These are phyloP conservation scores for Oreochromis tanganicae DNA, from an alignment of 2,113 vertebrate species.

Conservation along the genomic window DNA sequence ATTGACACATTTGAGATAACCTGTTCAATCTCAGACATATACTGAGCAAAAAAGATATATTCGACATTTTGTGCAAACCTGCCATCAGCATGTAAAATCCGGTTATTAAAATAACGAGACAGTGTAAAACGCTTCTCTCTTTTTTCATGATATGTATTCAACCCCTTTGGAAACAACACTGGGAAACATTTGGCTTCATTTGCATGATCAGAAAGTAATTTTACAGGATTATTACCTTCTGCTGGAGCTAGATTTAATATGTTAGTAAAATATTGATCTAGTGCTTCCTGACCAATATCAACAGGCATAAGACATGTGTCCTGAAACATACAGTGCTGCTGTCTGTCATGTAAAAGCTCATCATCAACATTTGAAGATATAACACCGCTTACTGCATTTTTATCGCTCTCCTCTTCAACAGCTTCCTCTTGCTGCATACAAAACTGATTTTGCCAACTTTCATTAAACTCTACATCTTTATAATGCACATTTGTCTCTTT, in stretches of 20 bases:
- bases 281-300: not conserved
- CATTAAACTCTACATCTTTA: not conserved
- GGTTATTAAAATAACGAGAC: not conserved
- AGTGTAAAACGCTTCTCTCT: not conserved
- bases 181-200: not conserved
- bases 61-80: not conserved
- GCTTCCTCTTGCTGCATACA: rapidly evolving
- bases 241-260: not conserved
- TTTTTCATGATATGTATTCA: not conserved
- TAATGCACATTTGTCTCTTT: not conserved
- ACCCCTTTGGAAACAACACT: not conserved
- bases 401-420: rapidly evolving
- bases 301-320: not conserved
- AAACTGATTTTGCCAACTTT: not conserved
- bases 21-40: not conserved
- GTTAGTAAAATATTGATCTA: not conserved
- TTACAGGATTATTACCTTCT: not conserved
- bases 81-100: rapidly evolving
- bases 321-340: not conserved
- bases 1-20: rapidly evolving
- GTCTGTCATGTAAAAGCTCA: rapidly evolving
- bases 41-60: not conserved
- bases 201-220: not conserved
- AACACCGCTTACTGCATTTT: rapidly evolving
- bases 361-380: rapidly evolving